A percentile compares a stretch with the other conserved stretches of the same genome.
phyloP scores from a whole-genome alignment of 1,140 invertebrate species.

The Steinernema khuongi region DNA sequence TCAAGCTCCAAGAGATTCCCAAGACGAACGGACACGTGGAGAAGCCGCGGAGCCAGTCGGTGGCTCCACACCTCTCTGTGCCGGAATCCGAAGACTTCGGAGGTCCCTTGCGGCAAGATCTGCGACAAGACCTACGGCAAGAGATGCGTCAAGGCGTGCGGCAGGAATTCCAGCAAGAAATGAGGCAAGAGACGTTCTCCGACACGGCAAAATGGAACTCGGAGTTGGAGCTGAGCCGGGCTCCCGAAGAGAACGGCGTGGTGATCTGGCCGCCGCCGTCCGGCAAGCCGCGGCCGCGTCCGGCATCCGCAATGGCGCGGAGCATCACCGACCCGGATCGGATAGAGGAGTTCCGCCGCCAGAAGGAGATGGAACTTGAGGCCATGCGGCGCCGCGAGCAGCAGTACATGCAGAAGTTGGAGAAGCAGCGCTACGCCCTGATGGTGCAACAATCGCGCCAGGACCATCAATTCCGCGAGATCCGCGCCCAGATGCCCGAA shows the following conservation, averaged over 20 bases:
- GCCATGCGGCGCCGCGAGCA: slow-evolving; percentile 44
- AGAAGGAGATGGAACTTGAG: slow-evolving; percentile 48
- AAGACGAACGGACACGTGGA: slow-evolving; percentile 1
- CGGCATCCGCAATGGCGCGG: slow-evolving; percentile 35
- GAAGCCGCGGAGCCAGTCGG: background rate
- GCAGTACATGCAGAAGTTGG: slow-evolving; percentile 31
- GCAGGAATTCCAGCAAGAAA: too few species aligned
- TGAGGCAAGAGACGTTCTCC: background rate
- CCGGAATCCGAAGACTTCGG: background rate
- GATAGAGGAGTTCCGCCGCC: slow-evolving; percentile 48
- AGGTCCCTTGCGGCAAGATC: too few species aligned
- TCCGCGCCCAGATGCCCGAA: slow-evolving; percentile 42
- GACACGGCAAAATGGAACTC: slow-evolving; percentile 9
- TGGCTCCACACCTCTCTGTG: slow-evolving; percentile 7
- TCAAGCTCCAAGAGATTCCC: slow-evolving; percentile 50
- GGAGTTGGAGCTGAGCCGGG: background rate
- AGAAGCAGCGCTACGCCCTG: slow-evolving; percentile 41
- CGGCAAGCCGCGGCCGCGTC: slow-evolving; percentile 29
- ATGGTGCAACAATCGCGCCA: slow-evolving; percentile 18
- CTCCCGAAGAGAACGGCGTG: slow-evolving; percentile 28
- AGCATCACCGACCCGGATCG: slow-evolving; percentile 51
- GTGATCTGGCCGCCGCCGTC: slow-evolving; percentile 52
- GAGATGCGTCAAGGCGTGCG: too few species aligned
- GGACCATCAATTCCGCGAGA: slow-evolving; percentile 40
- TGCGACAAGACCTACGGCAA: too few species aligned